phyloP scores from a whole-genome alignment of 2,113 vertebrate genomes.

The Phyllopteryx taeniolatus region DNA sequence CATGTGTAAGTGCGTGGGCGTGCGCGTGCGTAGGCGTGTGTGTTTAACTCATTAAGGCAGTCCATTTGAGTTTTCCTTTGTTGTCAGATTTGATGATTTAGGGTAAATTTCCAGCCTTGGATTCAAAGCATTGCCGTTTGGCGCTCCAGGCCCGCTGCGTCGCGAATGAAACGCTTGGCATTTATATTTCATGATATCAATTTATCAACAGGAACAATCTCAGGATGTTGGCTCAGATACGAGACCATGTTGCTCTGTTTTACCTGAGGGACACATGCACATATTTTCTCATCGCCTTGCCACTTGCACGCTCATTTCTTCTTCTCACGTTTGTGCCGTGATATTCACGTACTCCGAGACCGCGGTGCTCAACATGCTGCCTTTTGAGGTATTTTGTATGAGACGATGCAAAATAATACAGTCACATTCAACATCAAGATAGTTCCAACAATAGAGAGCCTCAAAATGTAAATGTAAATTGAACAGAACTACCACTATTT shows the following conservation, averaged over 20 bases:
- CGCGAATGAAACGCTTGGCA: constrained; percentile 67
- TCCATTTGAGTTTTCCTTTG: constrained; percentile 75
- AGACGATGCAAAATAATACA: neutral
- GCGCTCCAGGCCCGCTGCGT: constrained; percentile 66
- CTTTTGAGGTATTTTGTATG: neutral
- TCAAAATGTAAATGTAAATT: neutral
- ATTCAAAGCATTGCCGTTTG: constrained; percentile 73
- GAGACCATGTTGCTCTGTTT: constrained; percentile 74
- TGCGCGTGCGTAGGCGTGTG: constrained; percentile 30
- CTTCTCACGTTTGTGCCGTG: constrained; percentile 26
- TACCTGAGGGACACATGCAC: constrained; percentile 71
- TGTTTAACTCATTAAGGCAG: constrained; percentile 74
- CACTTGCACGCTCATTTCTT: constrained; percentile 47
- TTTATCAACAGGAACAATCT: constrained; percentile 79
- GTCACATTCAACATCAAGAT: neutral
- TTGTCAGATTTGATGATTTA: constrained; percentile 81
- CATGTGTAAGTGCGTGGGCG: constrained; percentile 9
- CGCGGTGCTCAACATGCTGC: neutral
- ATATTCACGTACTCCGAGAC: constrained; percentile 4
- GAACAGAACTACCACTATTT: neutral
- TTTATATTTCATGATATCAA: constrained; percentile 81
- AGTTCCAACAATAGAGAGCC: neutral
- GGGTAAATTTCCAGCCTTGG: constrained; percentile 71
- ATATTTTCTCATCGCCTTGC: constrained; percentile 29
- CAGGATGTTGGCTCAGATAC: constrained; percentile 74